phyloP scores from a whole-genome alignment of 2,797 vertebrate genomes.

The Numenius phaeopus region DNA sequence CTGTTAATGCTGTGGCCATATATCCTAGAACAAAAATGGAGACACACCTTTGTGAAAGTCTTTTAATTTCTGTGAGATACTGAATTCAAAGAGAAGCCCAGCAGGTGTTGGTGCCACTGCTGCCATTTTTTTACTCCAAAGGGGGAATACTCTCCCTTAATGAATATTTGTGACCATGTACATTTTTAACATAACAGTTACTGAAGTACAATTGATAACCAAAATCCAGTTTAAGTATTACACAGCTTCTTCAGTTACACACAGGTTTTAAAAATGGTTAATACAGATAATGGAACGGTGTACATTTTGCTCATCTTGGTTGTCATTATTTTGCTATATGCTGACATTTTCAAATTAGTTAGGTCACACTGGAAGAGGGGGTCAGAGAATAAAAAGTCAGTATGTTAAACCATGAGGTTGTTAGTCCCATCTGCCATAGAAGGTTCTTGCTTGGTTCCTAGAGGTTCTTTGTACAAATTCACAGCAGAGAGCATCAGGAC shows the following conservation, averaged over 20 bases:
- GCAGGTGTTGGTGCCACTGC: background rate
- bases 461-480: background rate
- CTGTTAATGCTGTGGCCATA: background rate
- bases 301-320: background rate
- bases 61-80: background rate
- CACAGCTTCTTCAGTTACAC: background rate
- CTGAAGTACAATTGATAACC: background rate
- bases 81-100: background rate
- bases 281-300: background rate
- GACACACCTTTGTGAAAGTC: background rate
- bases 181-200: background rate
- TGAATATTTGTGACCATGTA: background rate
- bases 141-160: background rate
- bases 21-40: background rate
- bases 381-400: background rate
- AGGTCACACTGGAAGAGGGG: background rate
- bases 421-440: background rate
- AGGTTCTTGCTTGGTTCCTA: background rate
- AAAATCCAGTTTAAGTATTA: background rate
- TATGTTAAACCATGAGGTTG: background rate
- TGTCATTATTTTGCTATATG: background rate
- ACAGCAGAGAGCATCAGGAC: background rate
- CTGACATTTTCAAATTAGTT: background rate
- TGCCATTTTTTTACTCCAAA: background rate
- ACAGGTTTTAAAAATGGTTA: background rate